Conservation (phyloP, 2,113 vertebrate genomes). For the Chionis minor region DNA sequence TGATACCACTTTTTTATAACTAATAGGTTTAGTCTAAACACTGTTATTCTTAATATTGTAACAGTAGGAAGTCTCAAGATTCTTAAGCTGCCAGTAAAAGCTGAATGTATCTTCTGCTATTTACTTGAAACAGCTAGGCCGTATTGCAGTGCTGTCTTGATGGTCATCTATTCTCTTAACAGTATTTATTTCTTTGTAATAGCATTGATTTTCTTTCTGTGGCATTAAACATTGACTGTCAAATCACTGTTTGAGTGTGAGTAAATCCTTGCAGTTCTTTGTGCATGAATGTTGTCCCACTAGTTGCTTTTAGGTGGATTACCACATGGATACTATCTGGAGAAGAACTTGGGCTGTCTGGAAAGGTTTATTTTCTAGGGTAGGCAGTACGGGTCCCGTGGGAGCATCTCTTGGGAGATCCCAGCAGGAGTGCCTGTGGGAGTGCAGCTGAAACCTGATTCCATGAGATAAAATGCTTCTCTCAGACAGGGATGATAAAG, state of each 20-base stretch:
- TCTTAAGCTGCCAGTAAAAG: neutral
- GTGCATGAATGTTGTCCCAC: neutral
- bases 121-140: neutral
- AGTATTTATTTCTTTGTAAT: neutral
- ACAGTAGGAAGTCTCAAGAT: neutral
- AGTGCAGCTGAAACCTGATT: neutral
- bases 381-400: neutral
- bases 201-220: neutral
- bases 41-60: neutral
- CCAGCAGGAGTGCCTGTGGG: fast-evolving
- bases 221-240: neutral
- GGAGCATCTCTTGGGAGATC: fast-evolving
- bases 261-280: neutral
- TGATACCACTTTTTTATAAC: neutral
- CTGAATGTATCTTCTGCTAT: neutral
- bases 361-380: neutral
- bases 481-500: neutral
- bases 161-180: neutral
- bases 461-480: neutral
- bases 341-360: neutral
- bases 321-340: neutral
- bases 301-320: neutral
- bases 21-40: neutral
- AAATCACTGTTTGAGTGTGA: neutral
- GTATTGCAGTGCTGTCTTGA: neutral